Conservation (phyloP, 2,888 invertebrate species). For the Cryptocheilus praepositus region DNA sequence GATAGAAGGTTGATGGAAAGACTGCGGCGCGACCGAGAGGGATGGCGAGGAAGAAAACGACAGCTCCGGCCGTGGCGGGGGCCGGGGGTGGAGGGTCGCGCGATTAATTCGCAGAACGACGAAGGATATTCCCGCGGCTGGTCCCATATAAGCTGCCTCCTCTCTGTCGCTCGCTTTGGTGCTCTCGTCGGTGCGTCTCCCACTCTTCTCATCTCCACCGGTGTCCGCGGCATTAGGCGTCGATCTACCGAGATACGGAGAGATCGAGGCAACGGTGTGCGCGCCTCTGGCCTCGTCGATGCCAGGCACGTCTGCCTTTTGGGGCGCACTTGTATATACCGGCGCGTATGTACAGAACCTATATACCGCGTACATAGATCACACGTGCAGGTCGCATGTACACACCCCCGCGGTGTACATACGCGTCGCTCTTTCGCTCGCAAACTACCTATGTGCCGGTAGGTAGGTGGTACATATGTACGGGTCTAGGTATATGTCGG, state of each 20-base stretch:
- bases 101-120: conserved; percentile 67
- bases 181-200: conserved; percentile 21
- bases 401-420: conserved; percentile 21
- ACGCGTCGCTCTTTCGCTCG: no score
- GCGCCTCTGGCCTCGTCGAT: conserved; percentile 65
- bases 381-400: conserved; percentile 17
- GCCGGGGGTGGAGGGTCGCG: conserved; percentile 54
- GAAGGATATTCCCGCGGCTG: conserved; percentile 64
- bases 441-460: background rate
- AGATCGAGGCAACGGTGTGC: conserved; percentile 49
- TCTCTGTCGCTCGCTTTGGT: conserved; percentile 19
- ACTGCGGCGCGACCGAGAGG: conserved; percentile 44
- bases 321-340: conserved; percentile 62
- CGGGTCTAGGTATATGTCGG: conserved; percentile 13
- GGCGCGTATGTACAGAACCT: conserved; percentile 38
- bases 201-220: conserved; percentile 41
- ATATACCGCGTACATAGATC: conserved; percentile 2
- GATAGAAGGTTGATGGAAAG: conserved; percentile 55
- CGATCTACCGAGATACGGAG: conserved; percentile 68
- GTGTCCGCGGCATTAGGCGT: conserved; percentile 67
- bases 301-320: conserved; percentile 72
- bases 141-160: conserved; percentile 52
- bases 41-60: conserved; percentile 3
- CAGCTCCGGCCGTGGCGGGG: no score
- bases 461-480: conserved; percentile 35